These are phyloP conservation scores for Gonocerus acuteangulatus DNA, from an alignment of 2,888 invertebrate species.

Conservation along the genomic window DNA sequence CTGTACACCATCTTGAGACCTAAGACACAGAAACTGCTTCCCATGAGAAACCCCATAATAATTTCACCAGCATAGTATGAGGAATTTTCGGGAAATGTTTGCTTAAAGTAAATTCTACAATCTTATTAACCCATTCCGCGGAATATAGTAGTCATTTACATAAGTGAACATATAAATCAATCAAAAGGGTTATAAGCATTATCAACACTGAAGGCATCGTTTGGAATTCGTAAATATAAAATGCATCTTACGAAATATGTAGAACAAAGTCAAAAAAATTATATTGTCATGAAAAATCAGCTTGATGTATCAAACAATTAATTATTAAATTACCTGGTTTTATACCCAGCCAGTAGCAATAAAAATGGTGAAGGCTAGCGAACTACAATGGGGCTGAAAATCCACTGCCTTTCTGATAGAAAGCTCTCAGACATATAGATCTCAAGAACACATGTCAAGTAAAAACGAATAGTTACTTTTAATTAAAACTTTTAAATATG, in stretches of 20 bases:
- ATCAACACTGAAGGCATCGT: not conserved
- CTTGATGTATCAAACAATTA: not conserved
- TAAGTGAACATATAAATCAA: not conserved
- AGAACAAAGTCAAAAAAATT: too few relatives aligned
- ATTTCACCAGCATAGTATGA: not conserved
- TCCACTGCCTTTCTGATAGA: not conserved
- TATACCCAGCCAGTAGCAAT: not conserved
- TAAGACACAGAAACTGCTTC: slow-evolving; percentile 40
- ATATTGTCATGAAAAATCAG: not conserved
- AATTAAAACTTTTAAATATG: too few relatives aligned
- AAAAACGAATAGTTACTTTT: too few relatives aligned
- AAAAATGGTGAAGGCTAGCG: not conserved
- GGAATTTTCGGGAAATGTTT: not conserved
- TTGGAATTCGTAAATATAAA: not conserved
- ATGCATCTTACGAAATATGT: too few relatives aligned
- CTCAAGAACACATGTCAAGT: too few relatives aligned
- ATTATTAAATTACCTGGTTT: not conserved
- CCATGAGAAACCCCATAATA: slow-evolving; percentile 36
- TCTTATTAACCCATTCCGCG: slow-evolving; percentile 3
- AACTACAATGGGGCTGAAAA: not conserved
- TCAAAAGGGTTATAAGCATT: not conserved
- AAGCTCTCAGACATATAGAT: too few relatives aligned
- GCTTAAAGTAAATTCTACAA: not conserved
- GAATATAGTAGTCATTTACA: not conserved
- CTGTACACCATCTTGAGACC: slow-evolving; percentile 40